A percentile compares a stretch with the other conserved stretches of the same genome.
phyloP scores from a whole-genome alignment of 2,113 vertebrate genomes.

The Acanthochromis polyacanthus region DNA sequence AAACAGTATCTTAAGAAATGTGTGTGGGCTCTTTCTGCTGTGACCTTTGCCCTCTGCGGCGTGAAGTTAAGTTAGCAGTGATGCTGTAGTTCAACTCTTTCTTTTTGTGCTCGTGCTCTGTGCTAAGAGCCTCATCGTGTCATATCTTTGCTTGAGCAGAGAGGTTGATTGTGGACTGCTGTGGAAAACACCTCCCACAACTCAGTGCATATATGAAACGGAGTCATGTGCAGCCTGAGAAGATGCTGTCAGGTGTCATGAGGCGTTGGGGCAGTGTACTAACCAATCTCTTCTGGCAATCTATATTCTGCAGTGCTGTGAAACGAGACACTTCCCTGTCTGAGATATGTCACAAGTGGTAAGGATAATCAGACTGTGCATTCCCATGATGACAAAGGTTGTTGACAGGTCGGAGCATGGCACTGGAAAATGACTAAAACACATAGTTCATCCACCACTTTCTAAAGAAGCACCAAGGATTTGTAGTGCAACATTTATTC shows the following conservation, averaged over 20 bases:
- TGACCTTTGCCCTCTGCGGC: not conserved
- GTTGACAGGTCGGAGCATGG: constrained; percentile 26
- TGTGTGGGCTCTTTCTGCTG: not conserved
- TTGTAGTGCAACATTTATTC: constrained; percentile 24
- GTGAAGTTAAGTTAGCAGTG: not conserved
- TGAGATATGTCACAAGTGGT: constrained; percentile 29
- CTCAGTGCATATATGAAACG: not conserved
- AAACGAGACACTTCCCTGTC: constrained; percentile 12
- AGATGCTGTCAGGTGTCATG: constrained; percentile 21
- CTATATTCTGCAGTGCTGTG: not conserved
- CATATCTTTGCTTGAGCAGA: constrained; percentile 9
- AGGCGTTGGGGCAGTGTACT: not conserved
- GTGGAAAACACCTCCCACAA: not conserved
- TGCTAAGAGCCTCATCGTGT: not conserved
- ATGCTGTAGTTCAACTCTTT: not conserved
- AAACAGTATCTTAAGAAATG: not conserved
- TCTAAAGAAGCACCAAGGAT: constrained; percentile 12
- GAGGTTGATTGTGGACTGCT: constrained; percentile 1
- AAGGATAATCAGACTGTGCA: constrained; percentile 37
- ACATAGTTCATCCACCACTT: constrained; percentile 20
- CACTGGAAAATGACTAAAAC: constrained; percentile 16
- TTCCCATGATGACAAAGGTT: constrained; percentile 7
- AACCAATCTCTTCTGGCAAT: not conserved
- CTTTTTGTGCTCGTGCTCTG: constrained; percentile 3
- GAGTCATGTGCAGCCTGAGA: not conserved